Conservation (phyloP, 2,888 invertebrate genomes). For the Eupithecia dodoneata region DNA sequence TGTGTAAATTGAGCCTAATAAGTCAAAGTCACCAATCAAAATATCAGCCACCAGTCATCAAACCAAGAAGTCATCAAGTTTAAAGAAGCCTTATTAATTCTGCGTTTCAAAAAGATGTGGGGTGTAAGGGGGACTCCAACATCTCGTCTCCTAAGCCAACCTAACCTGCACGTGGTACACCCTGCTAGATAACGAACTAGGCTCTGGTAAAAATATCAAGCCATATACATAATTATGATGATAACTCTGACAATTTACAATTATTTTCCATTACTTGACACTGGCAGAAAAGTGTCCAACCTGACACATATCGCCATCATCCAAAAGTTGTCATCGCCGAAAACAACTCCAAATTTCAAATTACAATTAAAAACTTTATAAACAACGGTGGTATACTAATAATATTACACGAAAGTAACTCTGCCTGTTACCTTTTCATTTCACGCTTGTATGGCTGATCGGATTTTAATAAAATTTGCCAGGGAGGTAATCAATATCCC, state of each 20-base stretch:
- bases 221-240: too few relatives aligned
- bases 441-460: background rate
- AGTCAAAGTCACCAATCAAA: background rate
- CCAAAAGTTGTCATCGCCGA: background rate
- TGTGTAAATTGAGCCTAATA: background rate
- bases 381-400: background rate
- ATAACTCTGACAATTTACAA: too few relatives aligned
- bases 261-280: too few relatives aligned
- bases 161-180: too few relatives aligned
- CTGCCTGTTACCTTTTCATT: background rate
- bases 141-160: too few relatives aligned
- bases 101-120: background rate
- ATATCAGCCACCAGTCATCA: background rate
- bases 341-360: background rate
- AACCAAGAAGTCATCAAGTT: background rate
- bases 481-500: too few relatives aligned
- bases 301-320: too few relatives aligned
- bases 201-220: too few relatives aligned
- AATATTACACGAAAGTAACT: background rate
- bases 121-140: too few relatives aligned
- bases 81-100: background rate
- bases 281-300: too few relatives aligned
- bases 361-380: background rate
- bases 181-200: too few relatives aligned
- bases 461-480: background rate